phyloP scores from a whole-genome alignment of 2,888 invertebrate genomes.

The Catocala sponsa region DNA sequence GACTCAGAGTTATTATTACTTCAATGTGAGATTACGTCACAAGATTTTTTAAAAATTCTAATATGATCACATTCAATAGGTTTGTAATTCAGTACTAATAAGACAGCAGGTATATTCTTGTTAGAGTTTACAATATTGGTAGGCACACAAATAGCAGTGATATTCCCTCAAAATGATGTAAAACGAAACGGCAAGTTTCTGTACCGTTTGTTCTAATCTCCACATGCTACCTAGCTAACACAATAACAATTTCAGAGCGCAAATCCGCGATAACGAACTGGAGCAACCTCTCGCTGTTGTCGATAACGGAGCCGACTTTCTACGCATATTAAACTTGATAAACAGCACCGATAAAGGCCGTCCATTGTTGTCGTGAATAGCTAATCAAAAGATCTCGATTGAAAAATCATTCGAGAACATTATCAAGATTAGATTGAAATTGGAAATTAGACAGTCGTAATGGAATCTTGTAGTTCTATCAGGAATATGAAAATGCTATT shows the following conservation, averaged over 20 bases:
- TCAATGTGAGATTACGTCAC: no score
- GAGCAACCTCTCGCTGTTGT: conserved; percentile 65
- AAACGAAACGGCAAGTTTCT: conserved; percentile 33
- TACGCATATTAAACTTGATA: conserved; percentile 86
- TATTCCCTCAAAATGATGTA: conserved; percentile 11
- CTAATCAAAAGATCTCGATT: conserved; percentile 84
- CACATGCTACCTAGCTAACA: conserved; percentile 78
- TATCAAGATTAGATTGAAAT: conserved; percentile 64
- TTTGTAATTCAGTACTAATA: not conserved
- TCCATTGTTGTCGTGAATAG: conserved; percentile 76
- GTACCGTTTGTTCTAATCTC: conserved; percentile 53
- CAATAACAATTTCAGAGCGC: conserved; percentile 79
- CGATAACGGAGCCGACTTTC: conserved; percentile 80
- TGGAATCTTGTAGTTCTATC: conserved; percentile 25
- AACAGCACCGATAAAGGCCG: conserved; percentile 71
- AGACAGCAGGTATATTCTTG: not conserved
- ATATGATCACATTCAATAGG: no score
- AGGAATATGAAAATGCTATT: conserved; percentile 12
- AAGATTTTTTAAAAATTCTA: no score
- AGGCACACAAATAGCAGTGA: not conserved
- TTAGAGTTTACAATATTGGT: not conserved
- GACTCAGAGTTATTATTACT: no score
- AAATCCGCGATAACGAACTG: conserved; percentile 80
- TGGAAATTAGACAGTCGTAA: conserved; percentile 44
- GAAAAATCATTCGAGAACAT: conserved; percentile 69